Base-by-base conservation (phyloP, 2,113 vertebrate genomes). In the Amphiprion ocellaris region DNA sequence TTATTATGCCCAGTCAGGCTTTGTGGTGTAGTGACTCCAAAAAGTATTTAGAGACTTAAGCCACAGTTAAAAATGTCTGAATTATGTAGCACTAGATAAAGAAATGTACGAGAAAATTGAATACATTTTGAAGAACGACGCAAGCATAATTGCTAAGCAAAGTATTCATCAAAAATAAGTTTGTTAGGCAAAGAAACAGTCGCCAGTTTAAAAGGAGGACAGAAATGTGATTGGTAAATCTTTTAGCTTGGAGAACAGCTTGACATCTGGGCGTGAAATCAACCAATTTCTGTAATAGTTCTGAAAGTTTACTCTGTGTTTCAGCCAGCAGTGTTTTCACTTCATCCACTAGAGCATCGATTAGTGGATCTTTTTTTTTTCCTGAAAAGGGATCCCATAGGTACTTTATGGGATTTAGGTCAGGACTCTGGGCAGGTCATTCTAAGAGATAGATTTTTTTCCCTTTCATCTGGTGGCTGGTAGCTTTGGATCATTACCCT, bases 381-480 rank as follows among this genome's bases (percentile, higher is more conserved):
- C 16, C 49, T 21, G 7, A 52, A 21, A 28, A 56, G 21, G 0
- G 4, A 59, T 59, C 41, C 26, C 12, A 23, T 59, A 5, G 41
- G 17, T 23, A 11, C 4, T 47, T 41, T 47, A 30, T 59, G 1
- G 55, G 39, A 70, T 70, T 70, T 59, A 46, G 52, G 53, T 56
- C 66, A 69, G 23, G 23, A 59, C 19, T 23, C 19, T 70, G 41
- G 0, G 2, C 30, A 70, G 66, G 15, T 15, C 16, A 68, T 68
- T 68, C n/a, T 58, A n/a, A 56, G 12, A 3, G 39, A 30, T 44
- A 28, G 26, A 28, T 46, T 70, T 58, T 70, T 50, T 50, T 21
- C 21, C 30, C 49, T 52, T 52, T 52, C 49, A 52, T 3, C 49
- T 17, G 16, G 17, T 52, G n/a, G 9, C 53, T 55, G 23, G 23